Conservation (phyloP, 2,797 vertebrate genomes). For the Sternotherus odoratus region DNA sequence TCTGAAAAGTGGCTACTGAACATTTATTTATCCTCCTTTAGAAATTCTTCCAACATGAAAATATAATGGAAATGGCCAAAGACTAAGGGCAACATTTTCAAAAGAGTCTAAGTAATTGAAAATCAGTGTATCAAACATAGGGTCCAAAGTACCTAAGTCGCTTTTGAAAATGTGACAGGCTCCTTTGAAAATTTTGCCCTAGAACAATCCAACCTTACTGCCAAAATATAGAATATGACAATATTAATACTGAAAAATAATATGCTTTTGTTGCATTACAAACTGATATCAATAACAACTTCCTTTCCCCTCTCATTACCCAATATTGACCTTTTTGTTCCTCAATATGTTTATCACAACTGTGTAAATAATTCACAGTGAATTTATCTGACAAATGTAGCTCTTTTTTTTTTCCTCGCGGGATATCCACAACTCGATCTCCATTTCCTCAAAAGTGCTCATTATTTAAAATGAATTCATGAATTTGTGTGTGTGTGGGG, state of each 20-base stretch:
- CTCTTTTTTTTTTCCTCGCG: not conserved
- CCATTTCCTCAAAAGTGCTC: not conserved
- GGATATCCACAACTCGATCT: not conserved
- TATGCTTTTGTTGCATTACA: not conserved
- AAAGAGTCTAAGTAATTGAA: not conserved
- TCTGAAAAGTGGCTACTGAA: not conserved
- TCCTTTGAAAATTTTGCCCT: not conserved
- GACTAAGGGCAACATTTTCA: not conserved
- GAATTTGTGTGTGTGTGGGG: not conserved
- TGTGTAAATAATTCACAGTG: not conserved
- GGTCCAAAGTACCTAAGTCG: not conserved
- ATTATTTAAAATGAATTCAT: not conserved
- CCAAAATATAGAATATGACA: not conserved
- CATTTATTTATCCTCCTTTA: rapidly evolving
- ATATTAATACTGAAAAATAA: not conserved
- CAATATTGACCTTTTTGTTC: not conserved
- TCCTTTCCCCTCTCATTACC: not conserved
- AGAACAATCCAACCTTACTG: not conserved
- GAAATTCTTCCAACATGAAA: not conserved
- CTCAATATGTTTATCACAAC: not conserved
- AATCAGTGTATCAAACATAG: not conserved
- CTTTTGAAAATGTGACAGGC: not conserved
- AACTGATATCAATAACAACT: not conserved
- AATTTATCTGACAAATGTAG: not conserved
- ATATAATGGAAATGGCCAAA: not conserved